Evolutionary conservation across 1,140 invertebrate genomes (phyloP), one percentile per base, ranked within the genome.

Genomic region (Tribolium madens): DNA sequence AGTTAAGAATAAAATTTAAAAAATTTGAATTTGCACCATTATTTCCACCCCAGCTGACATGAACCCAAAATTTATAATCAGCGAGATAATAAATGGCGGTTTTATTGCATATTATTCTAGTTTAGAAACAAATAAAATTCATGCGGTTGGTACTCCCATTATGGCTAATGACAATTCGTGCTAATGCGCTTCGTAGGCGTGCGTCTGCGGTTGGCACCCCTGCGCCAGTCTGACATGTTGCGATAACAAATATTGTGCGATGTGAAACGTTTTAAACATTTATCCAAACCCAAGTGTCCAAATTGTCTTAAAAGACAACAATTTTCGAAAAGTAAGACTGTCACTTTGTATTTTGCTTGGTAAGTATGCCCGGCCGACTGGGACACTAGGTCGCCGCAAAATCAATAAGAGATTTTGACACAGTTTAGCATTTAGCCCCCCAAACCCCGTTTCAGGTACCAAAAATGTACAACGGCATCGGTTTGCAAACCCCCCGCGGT

Each of bases 381-480:
- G 3, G 15, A 2, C 52, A 46, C 33, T 46, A 33, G 31, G 12
- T 15, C 36, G 15, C 36, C 18, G 0, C 46, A 72, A 72, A 71
- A 71, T 71, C 69, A 10, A 57, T 57, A 57, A 13, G 5, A 1
- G 9, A 21, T 21, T 52, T 21, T 53, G 52, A 26, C 52, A 57
- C 18, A 57, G 47, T 47, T 46, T 46, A 14, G n/a, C 42, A 10
- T 0, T 18, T 9, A 42, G 46, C 46, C 46, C 33, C 13, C 36
- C 14, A n/a, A 73, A 14, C 13, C 12, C 13, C 1, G n/a, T 73
- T 73, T 9, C n/a, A 73, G 48, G 46, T 52, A 53, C 33, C 17
- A 15, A 80, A 21, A 71, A 99, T 99, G 97, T 99, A 99, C 87
- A 99, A 99, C 90, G 98, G 98, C 57, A 99, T 99, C 84, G 98